Evolutionary conservation across 2,797 vertebrate species (phyloP).

Genomic region (Anolis apletophallus): DNA sequence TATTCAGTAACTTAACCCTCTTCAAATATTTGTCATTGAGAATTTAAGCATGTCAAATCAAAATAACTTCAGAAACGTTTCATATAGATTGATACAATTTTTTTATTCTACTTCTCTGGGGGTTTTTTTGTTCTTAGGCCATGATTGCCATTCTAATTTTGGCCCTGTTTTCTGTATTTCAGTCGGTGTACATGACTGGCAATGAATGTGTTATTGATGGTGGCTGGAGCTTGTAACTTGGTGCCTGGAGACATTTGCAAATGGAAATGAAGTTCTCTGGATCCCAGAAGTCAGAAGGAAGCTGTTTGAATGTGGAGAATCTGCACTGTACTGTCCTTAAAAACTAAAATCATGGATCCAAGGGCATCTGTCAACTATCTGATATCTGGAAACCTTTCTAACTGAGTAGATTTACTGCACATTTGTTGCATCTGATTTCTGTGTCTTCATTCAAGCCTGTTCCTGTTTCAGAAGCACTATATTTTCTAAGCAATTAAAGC

Average conservation of each 20-base stretch:
- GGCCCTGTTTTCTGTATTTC: slow-evolving; percentile 56
- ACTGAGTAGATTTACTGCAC: background rate
- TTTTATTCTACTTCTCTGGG: background rate
- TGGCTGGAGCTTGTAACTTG: slow-evolving; percentile 90
- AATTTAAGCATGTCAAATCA: background rate
- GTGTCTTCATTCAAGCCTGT: background rate
- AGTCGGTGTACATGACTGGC: slow-evolving; percentile 94
- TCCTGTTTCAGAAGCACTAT: background rate
- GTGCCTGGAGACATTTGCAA: background rate
- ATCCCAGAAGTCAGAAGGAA: slow-evolving; percentile 29
- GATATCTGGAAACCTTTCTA: background rate
- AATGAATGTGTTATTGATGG: slow-evolving; percentile 92
- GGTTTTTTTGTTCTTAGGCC: background rate
- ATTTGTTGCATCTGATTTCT: background rate
- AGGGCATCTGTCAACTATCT: background rate
- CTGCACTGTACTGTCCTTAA: slow-evolving; percentile 7
- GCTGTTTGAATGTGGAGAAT: background rate
- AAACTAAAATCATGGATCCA: background rate
- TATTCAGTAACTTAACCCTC: background rate
- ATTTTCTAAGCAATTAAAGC: background rate
- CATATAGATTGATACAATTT: background rate
- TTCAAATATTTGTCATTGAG: background rate
- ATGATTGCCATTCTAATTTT: background rate
- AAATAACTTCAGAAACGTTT: background rate
- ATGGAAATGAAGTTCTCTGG: slow-evolving; percentile 6